Percentiles rank a stretch among this genome's conserved stretches.
These are phyloP conservation scores for Brachyptera risi DNA, from an alignment of 2,888 invertebrate genomes.

Conservation along the genomic window DNA sequence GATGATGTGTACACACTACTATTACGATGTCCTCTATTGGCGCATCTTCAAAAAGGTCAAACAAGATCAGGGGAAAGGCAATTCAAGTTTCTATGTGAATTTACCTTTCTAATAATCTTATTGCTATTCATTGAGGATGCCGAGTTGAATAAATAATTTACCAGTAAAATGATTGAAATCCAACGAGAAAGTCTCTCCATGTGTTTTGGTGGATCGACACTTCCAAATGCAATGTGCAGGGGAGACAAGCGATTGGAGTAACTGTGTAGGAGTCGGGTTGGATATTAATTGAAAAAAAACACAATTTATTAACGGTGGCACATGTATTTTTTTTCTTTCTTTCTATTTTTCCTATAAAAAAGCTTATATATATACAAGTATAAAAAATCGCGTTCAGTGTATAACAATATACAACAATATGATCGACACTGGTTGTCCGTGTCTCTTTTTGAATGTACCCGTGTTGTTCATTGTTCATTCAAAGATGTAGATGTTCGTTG, in stretches of 20 bases:
- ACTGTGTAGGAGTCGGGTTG: no score
- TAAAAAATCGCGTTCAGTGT: slow-evolving; percentile 24
- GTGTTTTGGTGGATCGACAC: background rate
- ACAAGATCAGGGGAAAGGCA: no score
- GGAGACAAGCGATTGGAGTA: no score
- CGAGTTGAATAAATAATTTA: background rate
- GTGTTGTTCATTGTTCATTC: slow-evolving; percentile 5
- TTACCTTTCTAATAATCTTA: no score
- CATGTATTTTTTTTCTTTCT: slow-evolving; percentile 48
- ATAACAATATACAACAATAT: slow-evolving; percentile 15
- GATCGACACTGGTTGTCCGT: background rate
- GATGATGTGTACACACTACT: no score
- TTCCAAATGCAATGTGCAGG: no score
- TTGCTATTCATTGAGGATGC: background rate
- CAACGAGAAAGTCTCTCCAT: background rate
- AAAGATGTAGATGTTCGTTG: slow-evolving; percentile 14
- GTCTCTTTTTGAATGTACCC: slow-evolving; percentile 15
- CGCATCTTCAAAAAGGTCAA: no score
- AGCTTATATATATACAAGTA: slow-evolving; percentile 51
- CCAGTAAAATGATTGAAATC: background rate
- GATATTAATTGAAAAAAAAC: background rate
- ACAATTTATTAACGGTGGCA: slow-evolving; percentile 45
- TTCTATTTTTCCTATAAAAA: slow-evolving; percentile 47
- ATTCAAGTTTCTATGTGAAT: no score
- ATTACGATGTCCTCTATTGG: no score